Evolutionary conservation across 1,140 invertebrate species (phyloP).

Genomic region (Drosophila tani): DNA sequence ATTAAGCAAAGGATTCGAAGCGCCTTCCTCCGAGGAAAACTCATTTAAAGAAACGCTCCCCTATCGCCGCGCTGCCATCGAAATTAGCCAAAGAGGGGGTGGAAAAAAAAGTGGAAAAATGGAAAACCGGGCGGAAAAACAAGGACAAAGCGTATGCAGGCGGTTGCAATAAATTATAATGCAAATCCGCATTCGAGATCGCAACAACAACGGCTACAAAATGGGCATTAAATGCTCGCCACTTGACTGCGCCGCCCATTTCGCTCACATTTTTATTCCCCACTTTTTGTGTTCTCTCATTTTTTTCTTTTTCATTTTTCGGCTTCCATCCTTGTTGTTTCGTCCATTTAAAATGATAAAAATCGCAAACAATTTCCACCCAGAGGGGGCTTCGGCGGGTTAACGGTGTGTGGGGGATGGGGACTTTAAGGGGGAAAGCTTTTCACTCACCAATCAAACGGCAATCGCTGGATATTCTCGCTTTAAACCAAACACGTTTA

Average conservation of each 20-base stretch:
- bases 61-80: conserved; percentile 61
- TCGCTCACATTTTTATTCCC: neutral
- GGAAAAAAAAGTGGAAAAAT: conserved; percentile 18
- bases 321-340: conserved; percentile 41
- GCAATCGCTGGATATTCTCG: conserved; percentile 1
- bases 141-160: conserved; percentile 59
- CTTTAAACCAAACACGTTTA: neutral
- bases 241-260: conserved; percentile 51
- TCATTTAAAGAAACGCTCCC: conserved; percentile 61
- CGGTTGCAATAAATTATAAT: conserved; percentile 77
- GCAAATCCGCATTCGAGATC: conserved; percentile 70
- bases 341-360: conserved; percentile 77
- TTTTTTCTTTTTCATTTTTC: neutral
- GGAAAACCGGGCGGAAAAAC: neutral
- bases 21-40: conserved; percentile 38
- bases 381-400: neutral
- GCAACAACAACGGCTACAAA: conserved; percentile 59
- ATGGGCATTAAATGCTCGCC: conserved; percentile 63
- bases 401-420: neutral
- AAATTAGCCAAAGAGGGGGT: conserved; percentile 62
- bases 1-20: conserved; percentile 60
- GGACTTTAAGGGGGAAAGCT: neutral
- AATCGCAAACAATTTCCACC: conserved; percentile 65
- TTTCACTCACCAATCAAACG: conserved; percentile 48
- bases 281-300: conserved; percentile 5